These are phyloP conservation scores for Natator depressus DNA, from an alignment of 2,113 vertebrate species.

Conservation along the genomic window DNA sequence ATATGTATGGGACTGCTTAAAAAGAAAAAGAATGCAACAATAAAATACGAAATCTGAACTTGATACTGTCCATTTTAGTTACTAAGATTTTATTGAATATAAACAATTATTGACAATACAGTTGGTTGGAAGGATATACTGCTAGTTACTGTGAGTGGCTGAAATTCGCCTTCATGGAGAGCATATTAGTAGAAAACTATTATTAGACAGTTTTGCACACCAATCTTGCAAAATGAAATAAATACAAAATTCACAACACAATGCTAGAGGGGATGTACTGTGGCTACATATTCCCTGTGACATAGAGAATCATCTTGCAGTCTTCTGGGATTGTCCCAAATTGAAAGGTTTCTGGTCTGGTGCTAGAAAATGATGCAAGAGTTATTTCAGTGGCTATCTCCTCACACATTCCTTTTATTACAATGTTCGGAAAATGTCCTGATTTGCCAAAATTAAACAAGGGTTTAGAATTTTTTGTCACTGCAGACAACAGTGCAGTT, in stretches of 20 bases:
- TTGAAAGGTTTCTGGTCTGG: accelerated
- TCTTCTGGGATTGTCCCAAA: background rate
- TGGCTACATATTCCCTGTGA: background rate
- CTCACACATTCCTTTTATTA: background rate
- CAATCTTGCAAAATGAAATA: background rate
- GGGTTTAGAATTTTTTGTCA: background rate
- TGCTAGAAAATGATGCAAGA: background rate
- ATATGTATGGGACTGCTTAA: background rate
- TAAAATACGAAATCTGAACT: background rate
- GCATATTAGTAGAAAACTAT: accelerated
- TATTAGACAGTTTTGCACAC: background rate
- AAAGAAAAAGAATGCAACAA: background rate
- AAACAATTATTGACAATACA: background rate
- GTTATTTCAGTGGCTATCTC: accelerated
- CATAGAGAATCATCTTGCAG: background rate
- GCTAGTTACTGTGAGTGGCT: background rate
- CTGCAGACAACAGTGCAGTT: background rate
- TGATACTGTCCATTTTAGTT: background rate
- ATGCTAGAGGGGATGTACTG: accelerated
- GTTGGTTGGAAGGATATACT: background rate
- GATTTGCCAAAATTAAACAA: background rate
- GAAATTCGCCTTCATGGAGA: background rate
- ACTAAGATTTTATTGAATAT: background rate
- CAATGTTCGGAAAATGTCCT: background rate
- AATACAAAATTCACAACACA: background rate